A percentile compares a stretch with the other conserved stretches of the same genome.
These are phyloP conservation scores for Malacoraja senta DNA, from an alignment of 2,797 vertebrate species.

Conservation along the genomic window DNA sequence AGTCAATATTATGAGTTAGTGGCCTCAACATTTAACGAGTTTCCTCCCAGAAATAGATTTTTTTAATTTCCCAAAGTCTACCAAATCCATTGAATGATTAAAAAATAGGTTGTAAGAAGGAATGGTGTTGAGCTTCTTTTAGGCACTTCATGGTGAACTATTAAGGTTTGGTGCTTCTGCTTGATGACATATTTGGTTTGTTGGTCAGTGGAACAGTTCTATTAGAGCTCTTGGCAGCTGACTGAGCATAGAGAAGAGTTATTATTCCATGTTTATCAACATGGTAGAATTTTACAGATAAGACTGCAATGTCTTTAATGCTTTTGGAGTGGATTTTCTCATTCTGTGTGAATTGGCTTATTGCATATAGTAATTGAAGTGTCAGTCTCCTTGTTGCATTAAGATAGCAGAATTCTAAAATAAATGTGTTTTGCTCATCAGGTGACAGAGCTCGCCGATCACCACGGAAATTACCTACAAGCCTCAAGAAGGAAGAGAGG, in stretches of 20 bases:
- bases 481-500: conserved; percentile 86
- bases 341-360: background rate
- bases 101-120: background rate
- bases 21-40: background rate
- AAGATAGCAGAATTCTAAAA: background rate
- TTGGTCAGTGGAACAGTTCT: background rate
- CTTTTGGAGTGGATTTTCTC: background rate
- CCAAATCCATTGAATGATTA: background rate
- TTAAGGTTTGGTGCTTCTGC: background rate
- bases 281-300: background rate
- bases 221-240: background rate
- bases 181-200: background rate
- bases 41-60: background rate
- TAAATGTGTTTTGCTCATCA: conserved; percentile 45
- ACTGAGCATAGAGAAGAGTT: background rate
- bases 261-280: background rate
- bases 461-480: conserved; percentile 84
- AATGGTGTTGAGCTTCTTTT: background rate
- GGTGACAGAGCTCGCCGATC: conserved; percentile 88
- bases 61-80: background rate
- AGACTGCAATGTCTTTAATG: background rate
- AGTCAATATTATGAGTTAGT: background rate
- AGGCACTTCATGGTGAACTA: background rate
- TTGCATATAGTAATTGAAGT: background rate
- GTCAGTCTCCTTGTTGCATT: background rate